Base-by-base conservation (phyloP, 2,888 invertebrate genomes). In the Sussaba pulchella region DNA sequence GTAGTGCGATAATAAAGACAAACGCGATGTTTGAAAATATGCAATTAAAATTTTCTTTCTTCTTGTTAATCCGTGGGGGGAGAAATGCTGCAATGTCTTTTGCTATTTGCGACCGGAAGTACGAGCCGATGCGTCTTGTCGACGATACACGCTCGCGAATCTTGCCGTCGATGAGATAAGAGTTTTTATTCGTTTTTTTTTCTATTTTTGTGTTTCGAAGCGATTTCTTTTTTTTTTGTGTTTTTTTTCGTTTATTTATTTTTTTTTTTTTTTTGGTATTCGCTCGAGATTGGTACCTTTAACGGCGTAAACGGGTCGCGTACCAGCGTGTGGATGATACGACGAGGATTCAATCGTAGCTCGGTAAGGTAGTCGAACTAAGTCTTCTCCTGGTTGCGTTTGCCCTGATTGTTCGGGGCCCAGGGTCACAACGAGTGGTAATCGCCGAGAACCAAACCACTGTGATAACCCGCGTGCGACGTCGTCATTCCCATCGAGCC, bases 401-500 rank as follows among this genome's bases (percentile, higher is more conserved):
- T 91, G 80, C 87, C 84, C 84, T 90, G 89, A 74, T 84, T 89
- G 79, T 87, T 86, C 84, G 88, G 90, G 85, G 89, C 88, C 92
- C 92, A 92, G 89, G 91, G 92, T 92, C 92, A 92, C 91, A 92
- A 92, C 83, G 92, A 90, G 61, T 92, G 92, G 80, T 91, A 92
- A 64, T 92, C 92, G 57, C 91, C 92, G 83, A 92, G 87, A 71
- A 92, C 92, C 78, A 92, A 87, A 63, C 91, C 90, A 82, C 91
- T 90, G 86, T 92, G 92, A 82, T 92, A 92, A 78, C 89, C 87
- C 36, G 88, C 87, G 81, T 90, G 90, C 6, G 90, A 86, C 41
- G 90, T 85, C n/a, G 91, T 88, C 92, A 92, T 92, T 1, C 91
- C 91, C 92, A 92, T 92, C 47, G 91, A 85, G n/a, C 90, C 87